Base-by-base conservation (phyloP, 2,888 invertebrate genomes). In the Dicyrtoma fusca region DNA sequence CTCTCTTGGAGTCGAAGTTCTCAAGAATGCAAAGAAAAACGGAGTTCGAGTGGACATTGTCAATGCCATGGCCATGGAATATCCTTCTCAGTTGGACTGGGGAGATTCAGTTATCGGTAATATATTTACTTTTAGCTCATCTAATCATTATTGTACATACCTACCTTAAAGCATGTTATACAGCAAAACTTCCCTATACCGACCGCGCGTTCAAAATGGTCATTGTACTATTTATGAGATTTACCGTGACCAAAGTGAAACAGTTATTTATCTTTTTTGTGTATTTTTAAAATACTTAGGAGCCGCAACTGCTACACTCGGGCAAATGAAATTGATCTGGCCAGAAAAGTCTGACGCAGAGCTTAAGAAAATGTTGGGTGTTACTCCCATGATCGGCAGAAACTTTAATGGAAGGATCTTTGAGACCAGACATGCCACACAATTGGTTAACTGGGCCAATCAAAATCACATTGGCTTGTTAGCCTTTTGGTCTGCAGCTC, bases 261-360 rank as follows among this genome's bases (percentile, higher is more conserved):
- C n/a, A n/a, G n/a, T n/a, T n/a, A n/a, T n/a, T n/a, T n/a, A n/a
- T n/a, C n/a, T n/a, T n/a, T n/a, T n/a, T n/a, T n/a, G n/a, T n/a
- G n/a, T n/a, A n/a, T n/a, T n/a, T n/a, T n/a, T n/a, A n/a, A n/a
- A n/a, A n/a, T n/a, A n/a, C n/a, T n/a, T n/a, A n/a, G n/a, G 65
- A 25, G 75, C 77, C 19, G 77, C 75, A 0, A 68, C 68, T 10
- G 53, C 74, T n/a, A 71, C 69, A 11, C 59, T 79, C 14, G 57
- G 61, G 55, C 79, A 79, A 77, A 78, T 79, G 78, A 72, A 74
- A 65, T 47, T 69, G 25, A 77, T 79, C 25, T 79, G 79, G 79
- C 74, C 77, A 5, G 76, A 78, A 51, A 79, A 78, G 57, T 72
- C 75, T 14, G 70, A 63, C 14, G 65, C 65, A 17, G 77, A 78